phyloP scores from a whole-genome alignment of 2,113 vertebrate species.

The Chaetorhynchus papuensis region DNA sequence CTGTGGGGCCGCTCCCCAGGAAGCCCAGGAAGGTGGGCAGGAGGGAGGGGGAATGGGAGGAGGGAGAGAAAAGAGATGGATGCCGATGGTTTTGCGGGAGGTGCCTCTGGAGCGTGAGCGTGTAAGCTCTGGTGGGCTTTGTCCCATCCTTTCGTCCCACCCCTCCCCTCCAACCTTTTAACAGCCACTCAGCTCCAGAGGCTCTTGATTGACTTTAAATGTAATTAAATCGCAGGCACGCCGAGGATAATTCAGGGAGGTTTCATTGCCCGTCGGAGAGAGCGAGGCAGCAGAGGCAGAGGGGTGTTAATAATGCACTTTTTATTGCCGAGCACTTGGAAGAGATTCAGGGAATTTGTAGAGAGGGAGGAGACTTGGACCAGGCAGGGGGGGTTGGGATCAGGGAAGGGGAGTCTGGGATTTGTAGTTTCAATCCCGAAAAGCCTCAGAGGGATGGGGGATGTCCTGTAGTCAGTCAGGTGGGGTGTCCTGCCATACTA shows the following conservation, averaged over 20 bases:
- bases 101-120: background rate
- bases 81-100: background rate
- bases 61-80: background rate
- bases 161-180: background rate
- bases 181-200: constrained; percentile 20
- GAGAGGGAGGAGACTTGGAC: background rate
- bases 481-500: too few relatives aligned
- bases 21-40: background rate
- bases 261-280: constrained; percentile 36
- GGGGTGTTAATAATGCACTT: constrained; percentile 34
- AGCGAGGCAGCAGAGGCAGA: background rate
- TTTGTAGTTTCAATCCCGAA: background rate
- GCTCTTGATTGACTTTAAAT: constrained; percentile 42
- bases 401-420: background rate
- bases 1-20: background rate
- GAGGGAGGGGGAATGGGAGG: background rate
- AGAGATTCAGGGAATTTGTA: background rate
- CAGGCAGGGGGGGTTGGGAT: background rate
- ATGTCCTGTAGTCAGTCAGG: background rate
- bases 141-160: background rate
- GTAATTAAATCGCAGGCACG: constrained; percentile 53
- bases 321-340: background rate
- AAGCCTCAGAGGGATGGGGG: background rate
- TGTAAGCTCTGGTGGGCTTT: background rate
- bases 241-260: constrained; percentile 37